Evolutionary conservation across 1,140 invertebrate genomes (phyloP).

Genomic region (Papilio polyxenes): DNA sequence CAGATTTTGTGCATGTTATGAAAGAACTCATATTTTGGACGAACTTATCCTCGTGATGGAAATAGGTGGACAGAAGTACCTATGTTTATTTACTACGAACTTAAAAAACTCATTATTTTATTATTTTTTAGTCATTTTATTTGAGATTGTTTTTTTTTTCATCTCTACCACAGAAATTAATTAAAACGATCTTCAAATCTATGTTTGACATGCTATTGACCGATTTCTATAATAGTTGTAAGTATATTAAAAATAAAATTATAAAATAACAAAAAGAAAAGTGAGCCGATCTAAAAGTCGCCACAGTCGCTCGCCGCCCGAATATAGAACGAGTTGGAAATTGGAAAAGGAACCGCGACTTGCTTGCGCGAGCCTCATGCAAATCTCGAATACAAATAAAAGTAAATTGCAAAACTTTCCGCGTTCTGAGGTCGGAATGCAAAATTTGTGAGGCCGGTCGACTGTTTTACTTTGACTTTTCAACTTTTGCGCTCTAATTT

Average conservation of each 20-base stretch:
- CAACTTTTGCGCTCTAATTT: neutral
- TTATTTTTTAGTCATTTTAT: too few relatives aligned
- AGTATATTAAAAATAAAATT: slow-evolving; percentile 1
- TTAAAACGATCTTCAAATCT: too few relatives aligned
- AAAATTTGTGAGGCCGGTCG: neutral
- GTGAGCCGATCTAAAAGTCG: slow-evolving; percentile 37
- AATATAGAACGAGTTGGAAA: slow-evolving; percentile 54
- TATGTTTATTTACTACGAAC: too few relatives aligned
- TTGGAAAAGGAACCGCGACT: slow-evolving; percentile 52
- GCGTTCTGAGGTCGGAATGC: slow-evolving; percentile 41
- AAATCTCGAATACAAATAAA: slow-evolving; percentile 53
- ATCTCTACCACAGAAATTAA: too few relatives aligned
- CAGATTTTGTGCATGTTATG: neutral
- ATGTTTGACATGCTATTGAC: neutral
- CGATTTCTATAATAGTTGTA: neutral
- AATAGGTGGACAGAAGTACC: too few relatives aligned
- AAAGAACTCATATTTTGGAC: neutral
- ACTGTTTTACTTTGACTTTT: slow-evolving; percentile 20
- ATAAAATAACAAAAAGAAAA: neutral
- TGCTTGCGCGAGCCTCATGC: slow-evolving; percentile 45
- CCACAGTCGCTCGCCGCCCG: slow-evolving; percentile 38
- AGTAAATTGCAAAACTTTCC: slow-evolving; percentile 57
- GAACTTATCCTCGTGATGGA: too few relatives aligned
- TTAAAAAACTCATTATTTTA: too few relatives aligned
- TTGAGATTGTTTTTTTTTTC: too few relatives aligned